These are phyloP conservation scores for Rostratula benghalensis DNA, from an alignment of 2,113 vertebrate genomes.

Conservation along the genomic window DNA sequence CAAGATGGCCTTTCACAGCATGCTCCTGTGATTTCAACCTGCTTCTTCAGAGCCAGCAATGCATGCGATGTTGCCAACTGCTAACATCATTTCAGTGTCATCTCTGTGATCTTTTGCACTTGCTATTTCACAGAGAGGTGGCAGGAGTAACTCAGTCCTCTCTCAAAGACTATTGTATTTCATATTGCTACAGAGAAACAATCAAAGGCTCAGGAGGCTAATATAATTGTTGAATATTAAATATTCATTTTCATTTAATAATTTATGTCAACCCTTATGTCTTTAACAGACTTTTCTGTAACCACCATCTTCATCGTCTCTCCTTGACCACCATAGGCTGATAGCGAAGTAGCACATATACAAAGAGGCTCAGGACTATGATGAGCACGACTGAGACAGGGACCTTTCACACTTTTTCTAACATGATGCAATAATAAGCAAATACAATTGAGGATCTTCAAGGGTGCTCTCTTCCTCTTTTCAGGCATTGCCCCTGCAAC, in stretches of 20 bases:
- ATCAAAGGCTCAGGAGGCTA: neutral
- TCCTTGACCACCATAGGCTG: neutral
- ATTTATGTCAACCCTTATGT: neutral
- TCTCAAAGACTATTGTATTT: neutral
- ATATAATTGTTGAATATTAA: neutral
- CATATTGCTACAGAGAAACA: neutral
- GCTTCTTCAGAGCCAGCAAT: neutral
- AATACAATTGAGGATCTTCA: neutral
- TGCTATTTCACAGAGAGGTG: neutral
- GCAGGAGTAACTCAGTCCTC: neutral
- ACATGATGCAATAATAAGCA: neutral
- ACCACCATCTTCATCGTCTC: neutral
- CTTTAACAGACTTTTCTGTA: neutral
- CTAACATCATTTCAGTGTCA: neutral
- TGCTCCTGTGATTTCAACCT: neutral
- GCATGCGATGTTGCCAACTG: neutral
- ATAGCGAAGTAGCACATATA: neutral
- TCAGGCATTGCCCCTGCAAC: neutral
- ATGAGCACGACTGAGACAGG: neutral
- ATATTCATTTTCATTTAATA: neutral
- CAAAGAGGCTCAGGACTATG: neutral
- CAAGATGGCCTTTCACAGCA: neutral
- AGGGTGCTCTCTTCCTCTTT: neutral
- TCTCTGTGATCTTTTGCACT: neutral
- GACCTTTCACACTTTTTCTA: neutral